Percentiles rank a stretch among this genome's conserved stretches.
Conservation (phyloP, 2,797 vertebrate species). For the Picus viridis region DNA sequence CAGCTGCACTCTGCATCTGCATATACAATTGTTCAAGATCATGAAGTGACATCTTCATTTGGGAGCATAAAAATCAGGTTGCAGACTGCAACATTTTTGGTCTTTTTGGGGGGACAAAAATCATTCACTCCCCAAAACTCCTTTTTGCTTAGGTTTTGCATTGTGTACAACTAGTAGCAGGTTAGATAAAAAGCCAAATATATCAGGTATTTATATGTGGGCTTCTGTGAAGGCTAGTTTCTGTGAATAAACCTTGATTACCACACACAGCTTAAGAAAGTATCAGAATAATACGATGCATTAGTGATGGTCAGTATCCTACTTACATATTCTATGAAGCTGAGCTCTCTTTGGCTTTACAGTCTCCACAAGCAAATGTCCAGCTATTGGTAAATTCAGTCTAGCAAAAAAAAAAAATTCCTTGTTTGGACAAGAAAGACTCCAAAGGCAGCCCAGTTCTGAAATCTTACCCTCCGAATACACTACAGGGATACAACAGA, state of each 20-base stretch:
- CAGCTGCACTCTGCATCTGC: conserved; percentile 68
- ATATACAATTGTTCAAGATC: conserved; percentile 64
- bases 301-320: conserved; percentile 32
- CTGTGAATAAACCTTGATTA: conserved; percentile 37
- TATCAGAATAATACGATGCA: neutral
- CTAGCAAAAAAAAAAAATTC: conserved; percentile 41
- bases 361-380: neutral
- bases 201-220: neutral
- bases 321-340: neutral
- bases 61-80: conserved; percentile 42
- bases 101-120: conserved; percentile 28
- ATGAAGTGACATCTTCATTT: conserved; percentile 59
- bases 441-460: neutral
- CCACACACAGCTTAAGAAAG: conserved; percentile 31
- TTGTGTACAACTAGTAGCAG: neutral
- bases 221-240: conserved; percentile 33
- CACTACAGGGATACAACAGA: neutral
- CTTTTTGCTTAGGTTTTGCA: conserved; percentile 30
- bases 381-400: neutral
- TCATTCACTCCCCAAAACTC: conserved; percentile 7
- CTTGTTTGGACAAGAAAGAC: neutral
- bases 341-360: conserved; percentile 28
- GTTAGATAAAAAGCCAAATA: conserved; percentile 41
- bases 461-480: neutral
- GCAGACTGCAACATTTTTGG: neutral